These are phyloP conservation scores for Mimachlamys varia DNA, from an alignment of 2,888 invertebrate genomes.

Conservation along the genomic window DNA sequence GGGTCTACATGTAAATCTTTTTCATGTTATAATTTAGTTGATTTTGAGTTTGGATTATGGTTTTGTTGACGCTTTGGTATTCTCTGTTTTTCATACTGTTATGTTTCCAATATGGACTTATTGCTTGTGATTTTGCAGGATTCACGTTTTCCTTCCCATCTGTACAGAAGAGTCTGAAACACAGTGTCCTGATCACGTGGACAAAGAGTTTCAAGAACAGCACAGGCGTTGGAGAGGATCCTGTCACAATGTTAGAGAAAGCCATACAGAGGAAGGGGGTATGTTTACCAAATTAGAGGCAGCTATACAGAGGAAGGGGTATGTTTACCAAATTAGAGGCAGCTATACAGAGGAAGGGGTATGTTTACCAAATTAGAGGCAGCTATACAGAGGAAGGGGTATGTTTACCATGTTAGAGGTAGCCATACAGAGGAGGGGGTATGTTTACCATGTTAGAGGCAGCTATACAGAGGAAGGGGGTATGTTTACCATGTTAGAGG, in stretches of 20 bases:
- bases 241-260: slow-evolving; percentile 86
- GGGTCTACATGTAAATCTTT: too few relatives aligned
- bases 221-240: slow-evolving; percentile 88
- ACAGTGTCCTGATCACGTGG: slow-evolving; percentile 91
- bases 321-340: background rate
- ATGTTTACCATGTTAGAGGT: too few relatives aligned
- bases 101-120: too few relatives aligned
- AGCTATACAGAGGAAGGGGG: background rate
- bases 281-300: slow-evolving; percentile 14
- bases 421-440: background rate
- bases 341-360: background rate
- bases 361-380: too few relatives aligned
- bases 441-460: background rate
- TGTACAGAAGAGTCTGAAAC: slow-evolving; percentile 88
- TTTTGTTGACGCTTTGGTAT: too few relatives aligned
- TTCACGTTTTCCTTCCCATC: slow-evolving; percentile 94
- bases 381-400: too few relatives aligned
- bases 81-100: too few relatives aligned
- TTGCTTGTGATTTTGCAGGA: slow-evolving; percentile 82
- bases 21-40: too few relatives aligned
- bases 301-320: background rate
- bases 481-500: too few relatives aligned
- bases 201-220: slow-evolving; percentile 92
- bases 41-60: too few relatives aligned
- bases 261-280: slow-evolving; percentile 84